These are phyloP conservation scores for Apocrypta bakeri DNA, from an alignment of 1,140 invertebrate genomes.

Conservation along the genomic window DNA sequence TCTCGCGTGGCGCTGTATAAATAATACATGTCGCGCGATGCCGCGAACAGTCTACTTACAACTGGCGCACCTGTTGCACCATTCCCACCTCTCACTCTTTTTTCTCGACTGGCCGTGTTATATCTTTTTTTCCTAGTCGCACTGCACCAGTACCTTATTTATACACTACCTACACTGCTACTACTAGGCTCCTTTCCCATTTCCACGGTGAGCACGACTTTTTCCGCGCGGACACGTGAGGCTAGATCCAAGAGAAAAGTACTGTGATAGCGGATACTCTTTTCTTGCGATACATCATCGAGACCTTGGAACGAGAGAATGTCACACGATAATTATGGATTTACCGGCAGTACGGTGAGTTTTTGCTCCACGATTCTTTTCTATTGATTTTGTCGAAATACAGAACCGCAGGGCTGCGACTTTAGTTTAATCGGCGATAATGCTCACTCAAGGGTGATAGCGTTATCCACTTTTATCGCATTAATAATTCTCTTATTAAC, in stretches of 20 bases:
- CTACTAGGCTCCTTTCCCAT: background rate
- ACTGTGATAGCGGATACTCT: constrained; percentile 31
- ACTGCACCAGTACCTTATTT: no score
- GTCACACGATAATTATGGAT: constrained; percentile 70
- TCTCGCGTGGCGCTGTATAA: constrained; percentile 63
- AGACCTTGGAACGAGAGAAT: constrained; percentile 53
- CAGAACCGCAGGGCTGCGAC: no score
- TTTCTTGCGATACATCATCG: constrained; percentile 22
- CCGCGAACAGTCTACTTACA: constrained; percentile 68
- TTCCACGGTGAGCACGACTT: background rate
- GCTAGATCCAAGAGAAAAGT: background rate
- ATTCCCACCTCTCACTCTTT: constrained; percentile 23
- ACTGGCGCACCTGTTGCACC: constrained; percentile 68
- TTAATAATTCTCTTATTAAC: background rate
- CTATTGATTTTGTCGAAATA: background rate
- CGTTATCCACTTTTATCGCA: background rate
- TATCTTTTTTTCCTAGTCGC: constrained; percentile 37
- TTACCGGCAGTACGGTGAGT: constrained; percentile 69
- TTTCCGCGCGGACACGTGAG: background rate
- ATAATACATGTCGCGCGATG: constrained; percentile 68
- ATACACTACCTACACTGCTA: background rate
- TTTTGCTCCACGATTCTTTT: background rate
- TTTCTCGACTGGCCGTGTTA: constrained; percentile 12
- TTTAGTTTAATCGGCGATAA: no score
- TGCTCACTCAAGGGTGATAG: background rate